Evolutionary conservation across 2,888 invertebrate genomes (phyloP).

Genomic region (Nemotelus nigrinus): DNA sequence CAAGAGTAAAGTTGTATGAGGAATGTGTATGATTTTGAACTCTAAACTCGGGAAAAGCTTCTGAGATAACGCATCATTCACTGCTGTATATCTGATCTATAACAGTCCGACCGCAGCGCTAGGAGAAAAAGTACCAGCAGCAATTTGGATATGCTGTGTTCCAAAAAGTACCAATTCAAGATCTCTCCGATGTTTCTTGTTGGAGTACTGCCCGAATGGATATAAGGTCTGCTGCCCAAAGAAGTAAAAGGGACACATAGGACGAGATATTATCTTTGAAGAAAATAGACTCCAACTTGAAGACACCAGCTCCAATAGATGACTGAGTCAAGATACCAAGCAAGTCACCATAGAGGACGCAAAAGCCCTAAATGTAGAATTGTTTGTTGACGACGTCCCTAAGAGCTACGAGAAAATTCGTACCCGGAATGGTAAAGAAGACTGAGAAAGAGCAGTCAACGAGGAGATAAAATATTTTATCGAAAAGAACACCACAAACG

Average conservation of each 20-base stretch:
- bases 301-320: background rate
- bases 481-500: background rate
- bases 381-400: background rate
- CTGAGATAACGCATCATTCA: too few species aligned
- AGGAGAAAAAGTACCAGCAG: too few species aligned
- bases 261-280: background rate
- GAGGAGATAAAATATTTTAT: background rate
- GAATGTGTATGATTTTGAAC: too few species aligned
- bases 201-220: background rate
- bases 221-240: background rate
- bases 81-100: too few species aligned
- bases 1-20: too few species aligned
- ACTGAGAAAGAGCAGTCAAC: background rate
- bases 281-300: background rate
- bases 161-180: too few species aligned
- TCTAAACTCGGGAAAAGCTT: too few species aligned
- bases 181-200: background rate
- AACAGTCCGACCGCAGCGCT: too few species aligned
- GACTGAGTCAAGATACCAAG: background rate
- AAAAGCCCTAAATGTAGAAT: background rate
- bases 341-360: background rate
- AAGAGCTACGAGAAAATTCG: background rate
- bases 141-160: too few species aligned
- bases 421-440: background rate
- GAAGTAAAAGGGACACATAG: background rate